phyloP scores from a whole-genome alignment of 2,113 vertebrate genomes.

The Coracopsis vasa region DNA sequence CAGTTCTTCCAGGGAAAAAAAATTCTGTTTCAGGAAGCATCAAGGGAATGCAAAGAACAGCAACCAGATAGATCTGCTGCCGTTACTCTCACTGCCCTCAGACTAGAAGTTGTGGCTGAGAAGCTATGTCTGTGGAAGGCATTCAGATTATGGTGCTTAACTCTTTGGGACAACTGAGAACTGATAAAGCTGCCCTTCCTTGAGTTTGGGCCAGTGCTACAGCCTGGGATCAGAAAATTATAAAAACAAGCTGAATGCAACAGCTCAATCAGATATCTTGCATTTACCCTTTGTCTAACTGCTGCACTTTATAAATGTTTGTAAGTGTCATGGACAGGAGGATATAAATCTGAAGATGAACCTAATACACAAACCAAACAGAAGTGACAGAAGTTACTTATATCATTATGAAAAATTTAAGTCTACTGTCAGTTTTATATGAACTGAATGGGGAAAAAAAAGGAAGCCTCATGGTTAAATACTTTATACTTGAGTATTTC shows the following conservation, averaged over 20 bases:
- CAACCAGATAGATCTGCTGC: not conserved
- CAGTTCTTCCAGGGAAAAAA: not conserved
- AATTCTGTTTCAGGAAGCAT: not conserved
- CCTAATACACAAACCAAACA: not conserved
- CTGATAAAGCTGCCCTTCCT: not conserved
- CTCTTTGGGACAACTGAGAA: not conserved
- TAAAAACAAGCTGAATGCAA: not conserved
- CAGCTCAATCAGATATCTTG: not conserved
- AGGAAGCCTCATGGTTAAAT: not conserved
- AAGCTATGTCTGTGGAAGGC: not conserved
- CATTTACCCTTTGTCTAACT: not conserved
- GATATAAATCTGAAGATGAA: not conserved
- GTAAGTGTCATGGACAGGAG: not conserved
- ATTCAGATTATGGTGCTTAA: not conserved
- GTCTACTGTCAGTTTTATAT: not conserved
- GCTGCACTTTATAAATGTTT: not conserved
- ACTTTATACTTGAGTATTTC: not conserved
- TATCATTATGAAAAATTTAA: not conserved
- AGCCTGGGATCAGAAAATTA: not conserved
- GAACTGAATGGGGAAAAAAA: not conserved
- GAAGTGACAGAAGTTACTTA: not conserved
- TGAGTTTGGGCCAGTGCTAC: not conserved
- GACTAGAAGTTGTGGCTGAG: not conserved
- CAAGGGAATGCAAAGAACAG: not conserved
- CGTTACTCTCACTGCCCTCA: not conserved